Conservation (phyloP, 2,797 vertebrate genomes). For the Myotis myotis region DNA sequence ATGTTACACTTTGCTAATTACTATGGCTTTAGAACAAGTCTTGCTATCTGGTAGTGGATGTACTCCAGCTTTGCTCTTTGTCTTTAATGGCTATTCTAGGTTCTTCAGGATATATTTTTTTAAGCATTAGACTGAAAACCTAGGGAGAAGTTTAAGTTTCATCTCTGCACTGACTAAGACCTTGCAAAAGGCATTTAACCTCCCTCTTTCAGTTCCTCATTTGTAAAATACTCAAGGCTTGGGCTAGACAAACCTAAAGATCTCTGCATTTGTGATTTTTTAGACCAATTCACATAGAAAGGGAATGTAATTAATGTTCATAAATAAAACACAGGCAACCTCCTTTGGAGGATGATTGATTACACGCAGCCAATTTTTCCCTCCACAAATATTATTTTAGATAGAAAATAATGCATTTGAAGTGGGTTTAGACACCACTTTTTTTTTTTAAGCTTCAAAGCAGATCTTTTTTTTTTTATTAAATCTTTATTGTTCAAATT, state of each 20-base stretch:
- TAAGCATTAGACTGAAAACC: slow-evolving; percentile 26
- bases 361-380: background rate
- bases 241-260: background rate
- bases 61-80: background rate
- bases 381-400: background rate
- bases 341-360: slow-evolving; percentile 9
- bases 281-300: slow-evolving; percentile 50
- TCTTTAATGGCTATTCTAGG: background rate
- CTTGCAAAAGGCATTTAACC: slow-evolving; percentile 37
- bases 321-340: slow-evolving; percentile 43
- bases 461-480: too few relatives aligned
- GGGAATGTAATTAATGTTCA: background rate
- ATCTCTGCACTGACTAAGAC: background rate
- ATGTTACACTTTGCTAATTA: background rate
- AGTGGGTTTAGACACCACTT: background rate
- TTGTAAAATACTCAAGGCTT: slow-evolving; percentile 45
- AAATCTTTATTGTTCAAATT: too few relatives aligned
- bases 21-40: background rate
- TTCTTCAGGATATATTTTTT: background rate
- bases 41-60: background rate
- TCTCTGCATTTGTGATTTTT: slow-evolving; percentile 53
- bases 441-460: too few relatives aligned
- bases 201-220: background rate
- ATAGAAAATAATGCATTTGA: slow-evolving; percentile 42
- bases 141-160: background rate